phyloP scores from a whole-genome alignment of 2,113 vertebrate species.

The Scalopus aquaticus region DNA sequence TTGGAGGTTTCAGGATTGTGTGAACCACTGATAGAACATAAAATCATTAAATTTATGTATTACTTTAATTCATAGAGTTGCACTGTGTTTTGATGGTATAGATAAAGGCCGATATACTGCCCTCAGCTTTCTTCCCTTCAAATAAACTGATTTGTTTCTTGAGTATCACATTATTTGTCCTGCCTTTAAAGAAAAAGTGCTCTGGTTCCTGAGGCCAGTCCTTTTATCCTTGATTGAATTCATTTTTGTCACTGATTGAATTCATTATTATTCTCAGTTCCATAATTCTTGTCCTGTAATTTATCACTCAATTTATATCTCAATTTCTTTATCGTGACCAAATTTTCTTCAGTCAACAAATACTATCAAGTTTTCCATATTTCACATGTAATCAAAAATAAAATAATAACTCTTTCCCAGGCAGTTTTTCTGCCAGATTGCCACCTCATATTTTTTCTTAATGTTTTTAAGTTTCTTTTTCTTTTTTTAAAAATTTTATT shows the following conservation, averaged over 20 bases:
- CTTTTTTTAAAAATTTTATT: no score
- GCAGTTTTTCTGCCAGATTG: neutral
- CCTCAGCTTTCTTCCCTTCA: neutral
- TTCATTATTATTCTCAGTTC: neutral
- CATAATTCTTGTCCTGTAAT: neutral
- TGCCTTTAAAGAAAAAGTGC: neutral
- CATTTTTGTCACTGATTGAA: constrained; percentile 2
- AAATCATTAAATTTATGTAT: neutral
- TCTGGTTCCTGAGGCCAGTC: neutral
- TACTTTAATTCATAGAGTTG: neutral
- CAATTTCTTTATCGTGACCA: neutral
- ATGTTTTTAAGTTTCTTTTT: neutral
- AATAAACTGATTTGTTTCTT: neutral
- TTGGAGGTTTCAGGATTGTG: neutral
- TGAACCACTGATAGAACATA: neutral
- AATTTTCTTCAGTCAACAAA: neutral
- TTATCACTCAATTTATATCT: neutral
- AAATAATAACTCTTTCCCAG: neutral
- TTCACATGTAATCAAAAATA: neutral
- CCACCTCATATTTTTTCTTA: neutral
- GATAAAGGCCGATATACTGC: neutral
- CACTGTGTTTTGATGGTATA: neutral
- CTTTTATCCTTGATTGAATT: neutral
- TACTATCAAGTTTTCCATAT: neutral
- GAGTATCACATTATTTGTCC: neutral